phyloP scores from a whole-genome alignment of 1,140 invertebrate genomes.

The Propsilocerus akamusi region DNA sequence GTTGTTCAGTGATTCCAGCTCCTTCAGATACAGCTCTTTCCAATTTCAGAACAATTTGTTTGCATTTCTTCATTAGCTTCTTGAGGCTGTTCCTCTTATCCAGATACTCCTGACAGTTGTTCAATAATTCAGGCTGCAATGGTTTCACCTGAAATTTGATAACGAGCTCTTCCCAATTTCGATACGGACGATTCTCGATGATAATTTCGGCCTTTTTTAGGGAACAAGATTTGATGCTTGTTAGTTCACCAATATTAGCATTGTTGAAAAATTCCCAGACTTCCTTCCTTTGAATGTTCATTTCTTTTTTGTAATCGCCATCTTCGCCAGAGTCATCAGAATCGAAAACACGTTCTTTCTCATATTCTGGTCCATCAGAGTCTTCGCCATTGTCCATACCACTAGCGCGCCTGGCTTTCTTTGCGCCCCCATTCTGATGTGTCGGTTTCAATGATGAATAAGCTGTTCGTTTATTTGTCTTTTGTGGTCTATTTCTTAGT shows the following conservation, averaged over 20 bases:
- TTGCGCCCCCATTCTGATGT: neutral
- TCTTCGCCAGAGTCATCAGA: constrained; percentile 59
- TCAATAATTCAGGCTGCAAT: constrained; percentile 48
- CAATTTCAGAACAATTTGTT: constrained; percentile 44
- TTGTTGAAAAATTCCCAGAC: constrained; percentile 60
- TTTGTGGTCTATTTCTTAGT: constrained; percentile 11
- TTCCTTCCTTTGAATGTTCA: constrained; percentile 45
- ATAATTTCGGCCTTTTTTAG: constrained; percentile 54
- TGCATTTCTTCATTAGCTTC: constrained; percentile 55
- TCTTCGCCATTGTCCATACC: constrained; percentile 11
- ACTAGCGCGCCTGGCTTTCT: neutral
- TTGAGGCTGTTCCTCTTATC: constrained; percentile 47
- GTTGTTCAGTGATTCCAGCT: constrained; percentile 44
- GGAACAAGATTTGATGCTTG: constrained; percentile 44
- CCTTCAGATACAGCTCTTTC: constrained; percentile 53
- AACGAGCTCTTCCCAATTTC: constrained; percentile 50
- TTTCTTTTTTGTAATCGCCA: constrained; percentile 43
- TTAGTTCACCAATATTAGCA: constrained; percentile 40
- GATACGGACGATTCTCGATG: constrained; percentile 44
- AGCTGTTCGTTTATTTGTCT: neutral
- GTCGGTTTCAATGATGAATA: neutral
- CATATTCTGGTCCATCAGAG: constrained; percentile 14
- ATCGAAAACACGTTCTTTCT: constrained; percentile 21
- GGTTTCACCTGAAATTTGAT: constrained; percentile 47
- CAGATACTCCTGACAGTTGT: constrained; percentile 49